These are phyloP conservation scores for Mus spretus DNA, from an alignment of 2,797 vertebrate genomes.

Conservation along the genomic window DNA sequence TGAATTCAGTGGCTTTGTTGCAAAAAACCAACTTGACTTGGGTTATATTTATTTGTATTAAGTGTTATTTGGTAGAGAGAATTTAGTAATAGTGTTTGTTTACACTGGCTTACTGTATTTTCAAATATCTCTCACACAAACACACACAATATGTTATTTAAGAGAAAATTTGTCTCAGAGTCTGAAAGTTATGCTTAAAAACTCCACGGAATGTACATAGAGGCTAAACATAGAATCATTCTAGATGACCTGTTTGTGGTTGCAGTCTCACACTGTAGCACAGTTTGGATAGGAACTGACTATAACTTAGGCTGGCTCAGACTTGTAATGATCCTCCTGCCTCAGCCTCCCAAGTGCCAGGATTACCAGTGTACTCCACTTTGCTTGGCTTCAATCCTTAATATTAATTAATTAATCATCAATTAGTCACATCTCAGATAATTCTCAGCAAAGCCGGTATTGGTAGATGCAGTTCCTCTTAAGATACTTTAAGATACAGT, in stretches of 20 bases:
- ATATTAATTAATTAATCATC: not conserved
- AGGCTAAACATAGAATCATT: constrained; percentile 20
- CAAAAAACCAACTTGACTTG: constrained; percentile 47
- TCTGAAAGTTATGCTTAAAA: constrained; percentile 51
- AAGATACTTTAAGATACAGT: constrained; percentile 6
- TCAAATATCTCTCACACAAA: not conserved
- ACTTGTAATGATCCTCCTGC: not conserved
- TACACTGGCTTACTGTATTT: constrained; percentile 57
- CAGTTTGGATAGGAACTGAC: not conserved
- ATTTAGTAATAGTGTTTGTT: constrained; percentile 43
- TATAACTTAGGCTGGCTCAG: not conserved
- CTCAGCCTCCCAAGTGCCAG: not conserved
- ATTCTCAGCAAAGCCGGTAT: constrained; percentile 20
- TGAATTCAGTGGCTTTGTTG: constrained; percentile 69
- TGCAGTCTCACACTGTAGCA: too few species aligned
- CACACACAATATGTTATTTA: constrained; percentile 34
- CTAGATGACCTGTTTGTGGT: not conserved
- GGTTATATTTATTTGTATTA: constrained; percentile 62
- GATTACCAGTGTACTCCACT: too few species aligned
- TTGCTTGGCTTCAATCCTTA: not conserved
- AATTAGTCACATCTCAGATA: constrained; percentile 65
- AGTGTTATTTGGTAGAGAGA: constrained; percentile 28
- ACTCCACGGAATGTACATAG: constrained; percentile 9
- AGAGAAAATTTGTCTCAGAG: constrained; percentile 42
- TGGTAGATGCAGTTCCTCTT: not conserved